Evolutionary conservation across 2,797 vertebrate species (phyloP).

Genomic region (Cygnus olor): DNA sequence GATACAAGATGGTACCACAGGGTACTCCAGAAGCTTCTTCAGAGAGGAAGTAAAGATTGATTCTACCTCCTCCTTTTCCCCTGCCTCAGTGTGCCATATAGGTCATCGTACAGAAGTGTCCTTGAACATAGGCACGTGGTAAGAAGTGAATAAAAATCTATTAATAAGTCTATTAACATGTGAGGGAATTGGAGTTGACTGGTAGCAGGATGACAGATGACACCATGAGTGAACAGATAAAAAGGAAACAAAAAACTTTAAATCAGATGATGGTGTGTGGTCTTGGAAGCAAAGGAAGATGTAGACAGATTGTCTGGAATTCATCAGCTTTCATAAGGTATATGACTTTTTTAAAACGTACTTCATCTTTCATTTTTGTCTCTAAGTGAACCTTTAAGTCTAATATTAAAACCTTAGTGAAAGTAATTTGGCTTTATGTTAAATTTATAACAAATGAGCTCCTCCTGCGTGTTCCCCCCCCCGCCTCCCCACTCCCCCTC

Average conservation of each 20-base stretch:
- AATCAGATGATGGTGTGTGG: neutral
- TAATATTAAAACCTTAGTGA: neutral
- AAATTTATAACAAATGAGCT: neutral
- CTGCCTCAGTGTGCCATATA: neutral
- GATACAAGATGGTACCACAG: neutral
- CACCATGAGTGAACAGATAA: neutral
- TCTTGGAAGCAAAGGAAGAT: neutral
- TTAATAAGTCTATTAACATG: neutral
- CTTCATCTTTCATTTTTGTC: neutral
- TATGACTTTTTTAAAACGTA: neutral
- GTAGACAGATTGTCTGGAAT: neutral
- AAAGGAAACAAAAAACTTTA: neutral
- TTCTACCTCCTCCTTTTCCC: neutral
- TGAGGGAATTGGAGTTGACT: neutral
- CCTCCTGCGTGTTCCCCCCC: too few relatives aligned
- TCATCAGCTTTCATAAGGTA: neutral
- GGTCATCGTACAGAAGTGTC: neutral
- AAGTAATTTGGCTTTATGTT: neutral
- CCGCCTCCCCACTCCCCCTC: too few relatives aligned
- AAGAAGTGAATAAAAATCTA: neutral
- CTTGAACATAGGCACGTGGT: neutral
- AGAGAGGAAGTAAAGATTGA: neutral
- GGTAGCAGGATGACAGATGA: neutral
- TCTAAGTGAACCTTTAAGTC: neutral
- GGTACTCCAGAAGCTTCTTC: neutral